Percentiles rank a stretch among this genome's conserved stretches.
Conservation (phyloP, 2,113 vertebrate genomes). For the Excalfactoria chinensis region DNA sequence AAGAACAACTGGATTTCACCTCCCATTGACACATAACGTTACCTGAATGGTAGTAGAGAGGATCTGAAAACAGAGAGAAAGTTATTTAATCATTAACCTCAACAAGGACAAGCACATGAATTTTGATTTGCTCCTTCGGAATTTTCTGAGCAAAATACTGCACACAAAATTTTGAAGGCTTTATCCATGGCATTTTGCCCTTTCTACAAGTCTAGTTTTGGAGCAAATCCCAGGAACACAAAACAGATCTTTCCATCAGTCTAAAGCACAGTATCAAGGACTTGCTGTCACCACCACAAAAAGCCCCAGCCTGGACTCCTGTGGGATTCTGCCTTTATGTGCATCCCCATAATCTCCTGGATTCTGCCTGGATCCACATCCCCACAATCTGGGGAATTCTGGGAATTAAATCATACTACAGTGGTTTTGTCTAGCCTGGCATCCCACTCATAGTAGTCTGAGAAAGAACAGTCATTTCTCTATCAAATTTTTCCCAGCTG, state of each 20-base stretch:
- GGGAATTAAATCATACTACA: not conserved
- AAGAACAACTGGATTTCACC: not conserved
- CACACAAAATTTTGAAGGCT: not conserved
- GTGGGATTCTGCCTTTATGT: fast-evolving
- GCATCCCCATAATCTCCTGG: not conserved
- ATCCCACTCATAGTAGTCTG: not conserved
- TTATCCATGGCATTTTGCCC: not conserved
- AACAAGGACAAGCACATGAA: not conserved
- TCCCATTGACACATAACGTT: not conserved
- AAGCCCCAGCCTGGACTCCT: not conserved
- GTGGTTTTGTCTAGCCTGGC: not conserved
- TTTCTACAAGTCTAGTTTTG: not conserved
- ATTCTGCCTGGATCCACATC: not conserved
- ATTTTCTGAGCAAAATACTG: not conserved
- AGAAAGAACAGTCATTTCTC: not conserved
- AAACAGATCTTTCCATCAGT: not conserved
- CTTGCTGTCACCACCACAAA: not conserved
- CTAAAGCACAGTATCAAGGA: not conserved
- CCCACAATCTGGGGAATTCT: not conserved
- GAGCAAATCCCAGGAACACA: not conserved
- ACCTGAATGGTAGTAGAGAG: not conserved
- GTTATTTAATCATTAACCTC: not conserved
- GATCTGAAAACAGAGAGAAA: not conserved
- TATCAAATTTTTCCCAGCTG: not conserved
- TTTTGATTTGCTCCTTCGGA: not conserved